phyloP scores from a whole-genome alignment of 2,797 vertebrate species.

The Periophthalmus magnuspinnatus region DNA sequence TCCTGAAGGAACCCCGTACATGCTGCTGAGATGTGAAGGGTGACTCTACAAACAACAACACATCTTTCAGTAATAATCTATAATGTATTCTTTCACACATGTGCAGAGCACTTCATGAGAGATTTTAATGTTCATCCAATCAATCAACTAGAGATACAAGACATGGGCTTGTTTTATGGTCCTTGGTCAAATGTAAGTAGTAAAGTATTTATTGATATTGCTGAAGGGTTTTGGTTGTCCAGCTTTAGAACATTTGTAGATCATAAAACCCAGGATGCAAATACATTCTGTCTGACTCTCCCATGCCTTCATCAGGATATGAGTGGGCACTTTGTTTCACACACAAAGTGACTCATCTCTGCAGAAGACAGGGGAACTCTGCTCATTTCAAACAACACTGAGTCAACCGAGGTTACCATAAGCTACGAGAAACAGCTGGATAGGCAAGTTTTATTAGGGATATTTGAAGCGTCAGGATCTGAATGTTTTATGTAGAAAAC shows the following conservation, averaged over 20 bases:
- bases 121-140: background rate
- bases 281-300: slow-evolving; percentile 64
- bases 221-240: background rate
- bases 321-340: slow-evolving; percentile 64
- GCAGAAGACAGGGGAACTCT: slow-evolving; percentile 59
- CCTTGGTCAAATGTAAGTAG: background rate
- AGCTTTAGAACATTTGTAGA: slow-evolving; percentile 1
- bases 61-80: slow-evolving; percentile 47
- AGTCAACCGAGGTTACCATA: slow-evolving; percentile 39
- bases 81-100: slow-evolving; percentile 1
- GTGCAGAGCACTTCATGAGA: slow-evolving; percentile 7
- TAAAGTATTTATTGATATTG: background rate
- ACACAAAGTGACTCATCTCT: slow-evolving; percentile 69
- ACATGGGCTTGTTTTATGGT: background rate
- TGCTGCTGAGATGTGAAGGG: slow-evolving; percentile 86
- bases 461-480: background rate
- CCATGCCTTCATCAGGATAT: slow-evolving; percentile 38
- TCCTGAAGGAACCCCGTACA: slow-evolving; percentile 83
- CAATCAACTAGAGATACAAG: background rate
- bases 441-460: background rate
- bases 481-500: slow-evolving; percentile 41
- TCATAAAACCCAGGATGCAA: slow-evolving; percentile 28
- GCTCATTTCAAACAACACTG: slow-evolving; percentile 45
- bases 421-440: background rate
- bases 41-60: slow-evolving; percentile 81